A percentile compares a stretch with the other conserved stretches of the same genome.
phyloP scores from a whole-genome alignment of 2,113 vertebrate species.

The Caloenas nicobarica region DNA sequence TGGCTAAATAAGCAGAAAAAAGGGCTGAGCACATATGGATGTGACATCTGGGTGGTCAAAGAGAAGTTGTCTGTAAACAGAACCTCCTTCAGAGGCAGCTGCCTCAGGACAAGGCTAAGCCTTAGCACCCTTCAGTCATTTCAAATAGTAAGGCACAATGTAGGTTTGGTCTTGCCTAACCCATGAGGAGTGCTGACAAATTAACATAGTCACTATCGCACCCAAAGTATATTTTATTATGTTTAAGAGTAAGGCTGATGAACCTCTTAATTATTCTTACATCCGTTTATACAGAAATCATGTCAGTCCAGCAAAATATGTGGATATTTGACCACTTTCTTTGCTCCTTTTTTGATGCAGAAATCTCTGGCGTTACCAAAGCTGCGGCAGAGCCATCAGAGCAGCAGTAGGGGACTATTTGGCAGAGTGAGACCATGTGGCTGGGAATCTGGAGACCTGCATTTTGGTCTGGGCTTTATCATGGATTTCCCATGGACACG shows the following conservation, averaged over 20 bases:
- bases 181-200: not conserved
- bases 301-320: not conserved
- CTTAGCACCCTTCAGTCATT: not conserved
- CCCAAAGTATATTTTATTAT: not conserved
- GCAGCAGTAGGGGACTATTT: not conserved
- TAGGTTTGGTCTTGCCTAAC: not conserved
- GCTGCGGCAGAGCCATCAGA: not conserved
- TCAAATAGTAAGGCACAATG: not conserved
- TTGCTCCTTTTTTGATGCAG: not conserved
- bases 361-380: not conserved
- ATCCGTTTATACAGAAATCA: not conserved
- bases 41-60: conserved; percentile 6
- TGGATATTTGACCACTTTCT: not conserved
- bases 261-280: not conserved
- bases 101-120: not conserved
- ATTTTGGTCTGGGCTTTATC: conserved; percentile 15
- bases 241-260: not conserved
- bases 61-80: not conserved
- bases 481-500: conserved; percentile 4
- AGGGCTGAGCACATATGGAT: not conserved
- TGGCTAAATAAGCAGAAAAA: conserved; percentile 1
- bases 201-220: not conserved
- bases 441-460: not conserved
- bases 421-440: not conserved
- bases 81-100: not conserved